Evolutionary conservation across 2,797 vertebrate genomes (phyloP).

Genomic region (Etheostoma nigrum): DNA sequence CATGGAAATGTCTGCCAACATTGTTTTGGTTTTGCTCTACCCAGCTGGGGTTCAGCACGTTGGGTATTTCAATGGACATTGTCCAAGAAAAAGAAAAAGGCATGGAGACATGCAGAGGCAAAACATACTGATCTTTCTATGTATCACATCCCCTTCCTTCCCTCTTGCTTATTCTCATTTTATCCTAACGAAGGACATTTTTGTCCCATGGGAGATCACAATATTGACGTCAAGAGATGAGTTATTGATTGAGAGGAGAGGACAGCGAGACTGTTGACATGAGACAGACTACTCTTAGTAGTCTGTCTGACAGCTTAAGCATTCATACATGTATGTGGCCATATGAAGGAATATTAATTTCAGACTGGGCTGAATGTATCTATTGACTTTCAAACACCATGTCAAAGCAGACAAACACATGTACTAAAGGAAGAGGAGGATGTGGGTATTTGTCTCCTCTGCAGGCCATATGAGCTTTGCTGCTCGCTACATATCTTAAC

Average conservation of each 20-base stretch:
- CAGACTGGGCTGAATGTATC: constrained; percentile 23
- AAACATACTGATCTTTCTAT: constrained; percentile 29
- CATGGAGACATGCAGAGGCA: constrained; percentile 14
- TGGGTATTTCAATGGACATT: background rate
- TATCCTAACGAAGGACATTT: constrained; percentile 77
- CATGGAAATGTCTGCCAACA: constrained; percentile 5
- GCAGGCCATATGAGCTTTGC: constrained; percentile 57
- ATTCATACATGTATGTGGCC: constrained; percentile 25
- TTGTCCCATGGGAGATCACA: constrained; percentile 65
- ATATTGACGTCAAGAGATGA: constrained; percentile 77
- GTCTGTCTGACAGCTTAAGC: background rate
- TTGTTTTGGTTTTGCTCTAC: background rate
- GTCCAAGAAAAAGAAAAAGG: constrained; percentile 9
- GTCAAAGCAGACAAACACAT: constrained; percentile 37
- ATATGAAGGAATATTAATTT: constrained; percentile 18
- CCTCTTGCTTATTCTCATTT: constrained; percentile 60
- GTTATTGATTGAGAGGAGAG: constrained; percentile 74
- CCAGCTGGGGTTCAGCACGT: background rate
- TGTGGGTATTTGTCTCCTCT: constrained; percentile 19
- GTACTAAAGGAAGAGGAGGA: constrained; percentile 25
- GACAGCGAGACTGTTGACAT: constrained; percentile 66
- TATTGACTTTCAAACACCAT: constrained; percentile 36
- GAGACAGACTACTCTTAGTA: constrained; percentile 37
- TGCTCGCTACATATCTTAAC: constrained; percentile 52
- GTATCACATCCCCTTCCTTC: constrained; percentile 26